Conservation (phyloP, 2,113 vertebrate species). For the Chrysochloris asiatica region DNA sequence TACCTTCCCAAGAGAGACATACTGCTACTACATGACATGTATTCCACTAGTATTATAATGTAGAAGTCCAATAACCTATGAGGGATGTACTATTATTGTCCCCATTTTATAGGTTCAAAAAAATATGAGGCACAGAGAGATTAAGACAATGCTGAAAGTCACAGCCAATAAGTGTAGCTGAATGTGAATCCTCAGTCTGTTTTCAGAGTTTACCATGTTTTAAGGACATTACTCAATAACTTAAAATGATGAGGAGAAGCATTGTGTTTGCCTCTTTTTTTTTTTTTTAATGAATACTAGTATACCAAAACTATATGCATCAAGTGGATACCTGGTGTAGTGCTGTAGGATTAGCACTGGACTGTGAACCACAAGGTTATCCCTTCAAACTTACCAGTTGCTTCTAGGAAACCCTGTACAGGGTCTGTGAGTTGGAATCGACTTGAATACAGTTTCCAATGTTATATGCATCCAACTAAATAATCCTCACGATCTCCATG, state of each 20-base stretch:
- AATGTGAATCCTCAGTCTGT: background rate
- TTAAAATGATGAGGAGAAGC: background rate
- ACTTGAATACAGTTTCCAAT: too few species aligned
- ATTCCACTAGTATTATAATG: background rate
- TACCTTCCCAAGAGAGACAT: background rate
- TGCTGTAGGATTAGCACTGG: too few species aligned
- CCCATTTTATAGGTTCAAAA: background rate
- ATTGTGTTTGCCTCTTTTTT: background rate
- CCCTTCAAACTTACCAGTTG: too few species aligned
- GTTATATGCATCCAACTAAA: background rate
- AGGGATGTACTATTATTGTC: background rate
- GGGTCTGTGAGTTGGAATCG: too few species aligned
- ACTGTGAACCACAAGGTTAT: too few species aligned
- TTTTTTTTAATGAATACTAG: too few species aligned
- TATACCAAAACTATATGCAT: too few species aligned
- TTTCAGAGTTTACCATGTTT: background rate
- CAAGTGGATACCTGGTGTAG: too few species aligned
- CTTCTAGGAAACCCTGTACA: too few species aligned
- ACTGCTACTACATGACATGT: background rate
- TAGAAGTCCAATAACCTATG: background rate
- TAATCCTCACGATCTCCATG: fast-evolving
- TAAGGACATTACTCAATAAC: background rate
- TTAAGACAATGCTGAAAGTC: background rate
- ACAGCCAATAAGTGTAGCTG: background rate
- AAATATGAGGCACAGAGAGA: background rate